Base-by-base conservation (phyloP, 2,888 invertebrate genomes). In the Aphrophora alni region DNA sequence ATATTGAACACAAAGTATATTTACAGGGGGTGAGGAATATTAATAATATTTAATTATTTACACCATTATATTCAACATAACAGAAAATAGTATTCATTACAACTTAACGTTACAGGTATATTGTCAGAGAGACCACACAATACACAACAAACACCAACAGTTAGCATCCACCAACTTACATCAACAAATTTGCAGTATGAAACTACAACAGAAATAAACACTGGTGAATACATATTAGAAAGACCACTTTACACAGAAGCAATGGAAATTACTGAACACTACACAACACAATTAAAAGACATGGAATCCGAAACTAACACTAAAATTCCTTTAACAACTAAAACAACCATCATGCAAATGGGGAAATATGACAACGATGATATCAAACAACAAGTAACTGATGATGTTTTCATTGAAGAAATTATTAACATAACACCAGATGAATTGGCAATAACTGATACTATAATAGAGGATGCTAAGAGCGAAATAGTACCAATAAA, bases 151-250 rank as follows among this genome's bases (percentile, higher is more conserved):
- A 80, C 76, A 76, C 51, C 80, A n/a, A 77, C 71, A 77, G 72
- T 8, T 27, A 77, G 44, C 28, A 72, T 73, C 28, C 76, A 76
- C 21, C 38, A 24, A 21, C 44, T 38, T 33, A 73, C 73, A 25
- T 17, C 72, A 26, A 72, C 27, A 26, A 26, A 26, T 4, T 10
- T 44, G 44, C 44, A 44, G 44, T 44, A 26, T 44, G 77, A 81
- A 78, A 81, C 74, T 51, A 83, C 78, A 74, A 80, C 80, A 74
- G 82, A 82, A 77, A 77, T 75, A 70, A 59, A 26, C 78, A 69
- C 51, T 21, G 78, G 77, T 17, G 80, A 80, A 73, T 69, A 80
- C 69, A 71, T 77, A 73, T 17, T 75, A 77, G 81, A 74, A 59
- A 80, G 79, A 75, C 75, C 79, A 44, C 69, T 38, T 17, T 80